phyloP scores from a whole-genome alignment of 1,140 invertebrate genomes.

The Drosophila micromelanica region DNA sequence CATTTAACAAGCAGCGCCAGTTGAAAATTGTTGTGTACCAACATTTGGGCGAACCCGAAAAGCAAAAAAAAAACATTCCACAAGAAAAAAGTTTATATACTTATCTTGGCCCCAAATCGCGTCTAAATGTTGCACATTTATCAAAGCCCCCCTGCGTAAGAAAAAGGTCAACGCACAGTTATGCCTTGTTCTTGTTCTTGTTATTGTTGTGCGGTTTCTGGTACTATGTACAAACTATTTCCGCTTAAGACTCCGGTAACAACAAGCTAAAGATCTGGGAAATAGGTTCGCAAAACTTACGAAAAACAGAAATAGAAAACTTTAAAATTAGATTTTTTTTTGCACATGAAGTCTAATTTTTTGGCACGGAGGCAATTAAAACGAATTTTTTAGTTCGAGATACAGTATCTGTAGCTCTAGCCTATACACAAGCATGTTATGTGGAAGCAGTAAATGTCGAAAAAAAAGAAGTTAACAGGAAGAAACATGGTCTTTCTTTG shows the following conservation, averaged over 20 bases:
- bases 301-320: conserved; percentile 28
- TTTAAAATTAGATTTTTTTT: conserved; percentile 55
- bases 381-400: conserved; percentile 47
- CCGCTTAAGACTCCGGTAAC: conserved; percentile 52
- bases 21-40: conserved; percentile 47
- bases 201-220: conserved; percentile 31
- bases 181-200: conserved; percentile 69
- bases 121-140: conserved; percentile 83
- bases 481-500: background rate
- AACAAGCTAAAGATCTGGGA: conserved; percentile 49
- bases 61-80: conserved; percentile 14
- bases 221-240: conserved; percentile 66
- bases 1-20: conserved; percentile 82
- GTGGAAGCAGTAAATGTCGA: background rate
- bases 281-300: conserved; percentile 35
- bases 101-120: conserved; percentile 81
- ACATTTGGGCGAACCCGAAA: conserved; percentile 40
- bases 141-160: conserved; percentile 62
- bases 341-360: conserved; percentile 69
- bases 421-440: conserved; percentile 5
- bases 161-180: conserved; percentile 82
- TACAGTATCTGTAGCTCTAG: conserved; percentile 35
- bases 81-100: conserved; percentile 12
- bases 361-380: conserved; percentile 59
- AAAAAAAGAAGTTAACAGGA: background rate